phyloP scores from a whole-genome alignment of 2,797 vertebrate genomes.

The Leontopithecus rosalia region DNA sequence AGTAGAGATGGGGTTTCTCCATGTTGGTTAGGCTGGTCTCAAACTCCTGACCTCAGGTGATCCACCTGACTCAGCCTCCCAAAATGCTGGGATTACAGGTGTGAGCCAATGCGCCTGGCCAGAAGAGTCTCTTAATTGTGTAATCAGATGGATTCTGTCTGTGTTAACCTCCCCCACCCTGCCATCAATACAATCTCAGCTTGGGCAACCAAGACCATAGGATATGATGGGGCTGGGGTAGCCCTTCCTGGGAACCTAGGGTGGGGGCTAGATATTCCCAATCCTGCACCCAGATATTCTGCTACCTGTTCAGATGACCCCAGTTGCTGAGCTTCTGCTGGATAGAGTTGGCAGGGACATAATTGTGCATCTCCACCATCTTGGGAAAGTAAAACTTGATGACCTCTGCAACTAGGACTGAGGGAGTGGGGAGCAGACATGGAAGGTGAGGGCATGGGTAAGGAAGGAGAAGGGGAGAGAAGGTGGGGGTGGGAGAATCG shows the following conservation, averaged over 20 bases:
- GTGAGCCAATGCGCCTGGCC: no score
- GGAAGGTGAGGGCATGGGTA: neutral
- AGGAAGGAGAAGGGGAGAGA: neutral
- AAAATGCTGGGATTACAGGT: no score
- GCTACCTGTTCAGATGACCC: constrained; percentile 85
- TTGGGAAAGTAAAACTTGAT: constrained; percentile 87
- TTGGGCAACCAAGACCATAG: neutral
- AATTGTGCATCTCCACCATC: constrained; percentile 89
- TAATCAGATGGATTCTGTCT: neutral
- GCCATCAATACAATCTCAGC: neutral
- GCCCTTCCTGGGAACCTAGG: neutral
- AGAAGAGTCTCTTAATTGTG: constrained; percentile 28
- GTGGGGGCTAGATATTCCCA: neutral
- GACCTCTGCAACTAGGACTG: constrained; percentile 85
- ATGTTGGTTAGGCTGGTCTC: no score
- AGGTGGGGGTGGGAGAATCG: neutral
- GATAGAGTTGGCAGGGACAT: constrained; percentile 85
- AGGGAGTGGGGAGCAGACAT: neutral
- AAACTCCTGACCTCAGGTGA: no score
- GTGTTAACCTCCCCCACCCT: neutral
- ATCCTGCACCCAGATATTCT: neutral
- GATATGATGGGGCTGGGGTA: neutral
- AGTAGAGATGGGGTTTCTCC: no score
- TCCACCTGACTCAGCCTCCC: no score
- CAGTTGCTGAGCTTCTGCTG: constrained; percentile 88